Evolutionary conservation across 2,797 vertebrate genomes (phyloP), one percentile per base, ranked within the genome.

Genomic region (Microchirus variegatus): DNA sequence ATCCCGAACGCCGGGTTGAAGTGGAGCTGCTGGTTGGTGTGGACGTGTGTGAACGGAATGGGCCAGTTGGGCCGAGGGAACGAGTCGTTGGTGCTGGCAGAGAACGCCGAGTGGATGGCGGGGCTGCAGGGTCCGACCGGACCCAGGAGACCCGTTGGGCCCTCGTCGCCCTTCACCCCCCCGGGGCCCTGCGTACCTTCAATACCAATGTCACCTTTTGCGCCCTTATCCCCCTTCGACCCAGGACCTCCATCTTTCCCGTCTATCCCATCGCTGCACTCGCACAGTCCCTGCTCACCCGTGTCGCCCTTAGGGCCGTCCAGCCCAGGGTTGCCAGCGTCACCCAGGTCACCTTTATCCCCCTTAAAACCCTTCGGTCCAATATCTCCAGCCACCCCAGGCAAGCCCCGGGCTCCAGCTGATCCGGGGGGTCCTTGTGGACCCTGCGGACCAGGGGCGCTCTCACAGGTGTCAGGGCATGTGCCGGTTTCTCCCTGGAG

Each of bases 91-190:
- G 89, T 14, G 10, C 16, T 15, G 1, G 84, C 92, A 0, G 82
- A 80, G 82, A 94, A 94, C 2, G 82, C 82, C 0, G 93, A 93
- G 14, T 89, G 81, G 55, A 93, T 86, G 56, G 75, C 59, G 0
- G 88, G 77, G 26, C 86, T 66, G 56, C 93, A 94, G 16, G 87
- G 90, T 0, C 93, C 92, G 0, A 86, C 90, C 0, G 16, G 9
- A 8, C 93, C 93, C 31, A 26, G 73, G 12, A 59, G 1, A 10
- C 92, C 93, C 18, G 56, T 10, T 9, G 51, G 13, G 2, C 93
- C 92, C 10, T 49, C 4, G 0, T 60, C 19, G 1, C 92, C 93
- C 52, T 86, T 84, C 2, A 10, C 1, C 31, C 93, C 92, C 0
- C 13, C 1, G 0, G 5, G 0, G 3, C 92, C 93, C 26, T 48